A percentile compares a stretch with the other conserved stretches of the same genome.
Conservation (phyloP, 2,797 vertebrate genomes). For the Coracias cyanogaster region DNA sequence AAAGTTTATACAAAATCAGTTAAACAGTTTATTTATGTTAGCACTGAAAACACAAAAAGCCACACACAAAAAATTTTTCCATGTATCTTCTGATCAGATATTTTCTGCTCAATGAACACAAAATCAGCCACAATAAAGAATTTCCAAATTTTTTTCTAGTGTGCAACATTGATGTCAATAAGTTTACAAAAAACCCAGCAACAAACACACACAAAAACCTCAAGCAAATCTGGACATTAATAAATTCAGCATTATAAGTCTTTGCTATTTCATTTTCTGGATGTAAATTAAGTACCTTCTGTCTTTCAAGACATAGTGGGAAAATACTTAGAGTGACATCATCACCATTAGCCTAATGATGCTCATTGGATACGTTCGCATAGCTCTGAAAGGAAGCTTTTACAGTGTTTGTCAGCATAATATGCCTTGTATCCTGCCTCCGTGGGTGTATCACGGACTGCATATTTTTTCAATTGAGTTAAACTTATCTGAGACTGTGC, state of each 20-base stretch:
- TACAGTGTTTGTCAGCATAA: background rate
- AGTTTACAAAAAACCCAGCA: background rate
- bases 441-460: background rate
- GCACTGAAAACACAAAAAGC: slow-evolving; percentile 60
- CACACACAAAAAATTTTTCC: slow-evolving; percentile 18
- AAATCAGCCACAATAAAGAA: background rate
- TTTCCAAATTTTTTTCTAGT: background rate
- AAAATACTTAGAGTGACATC: background rate
- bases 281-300: background rate
- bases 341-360: background rate
- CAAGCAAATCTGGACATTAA: background rate
- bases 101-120: slow-evolving; percentile 61
- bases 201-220: background rate
- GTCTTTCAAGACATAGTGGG: background rate
- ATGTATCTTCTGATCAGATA: slow-evolving; percentile 21
- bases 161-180: background rate
- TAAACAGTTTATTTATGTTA: slow-evolving; percentile 65
- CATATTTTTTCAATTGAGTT: background rate
- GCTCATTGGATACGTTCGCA: background rate
- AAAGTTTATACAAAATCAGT: slow-evolving; percentile 66
- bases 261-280: background rate
- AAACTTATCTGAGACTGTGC: background rate
- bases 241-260: background rate
- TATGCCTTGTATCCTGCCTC: background rate
- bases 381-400: background rate